Evolutionary conservation across 2,797 vertebrate genomes (phyloP), one percentile per base, ranked within the genome.

Genomic region (Enteromius treurensis): DNA sequence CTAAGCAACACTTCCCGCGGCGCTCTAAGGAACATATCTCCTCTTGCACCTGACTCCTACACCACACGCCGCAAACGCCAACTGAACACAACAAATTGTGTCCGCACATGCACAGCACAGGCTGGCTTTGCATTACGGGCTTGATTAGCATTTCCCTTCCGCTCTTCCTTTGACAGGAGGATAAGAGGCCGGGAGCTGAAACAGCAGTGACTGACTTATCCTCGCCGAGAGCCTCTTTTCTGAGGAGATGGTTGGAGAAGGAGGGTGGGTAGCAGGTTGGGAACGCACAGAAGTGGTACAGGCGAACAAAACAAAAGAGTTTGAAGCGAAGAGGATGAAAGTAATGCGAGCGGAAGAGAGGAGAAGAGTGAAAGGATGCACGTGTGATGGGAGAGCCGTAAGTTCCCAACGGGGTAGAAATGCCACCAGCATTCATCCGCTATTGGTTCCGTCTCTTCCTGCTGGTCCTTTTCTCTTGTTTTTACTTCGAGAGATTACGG

Each of bases 191-290:
- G 85, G 81, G 80, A 86, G 93, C 93, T 95, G 91, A 93, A 93
- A 90, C 92, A 93, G 92, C 92, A 94, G 90, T 92, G 91, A 92
- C 90, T 90, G 92, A 94, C 93, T 95, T 93, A 93, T 94, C 93
- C 88, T 88, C 91, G 91, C 92, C 87, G 87, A 93, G 90, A 89
- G 89, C 90, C 90, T 92, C 75, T 42, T 81, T 58, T 42, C 19
- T 34, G 34, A 89, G 86, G 86, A 92, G 87, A 92, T 84, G 89
- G 88, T 89, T 86, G 14, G 49, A 71, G 58, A 45, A 29, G 29
- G 49, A 47, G 47, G 55, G 67, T 29, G 68, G 47, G 13, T 32
- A 53, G 45, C 70, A 77, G 62, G 62, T 42, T 68, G 68, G 81
- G 37, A 77, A 58, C 19, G 64, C 26, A 69, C 37, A 47, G 51